phyloP scores from a whole-genome alignment of 2,888 invertebrate genomes.

The Amiota mariae region DNA sequence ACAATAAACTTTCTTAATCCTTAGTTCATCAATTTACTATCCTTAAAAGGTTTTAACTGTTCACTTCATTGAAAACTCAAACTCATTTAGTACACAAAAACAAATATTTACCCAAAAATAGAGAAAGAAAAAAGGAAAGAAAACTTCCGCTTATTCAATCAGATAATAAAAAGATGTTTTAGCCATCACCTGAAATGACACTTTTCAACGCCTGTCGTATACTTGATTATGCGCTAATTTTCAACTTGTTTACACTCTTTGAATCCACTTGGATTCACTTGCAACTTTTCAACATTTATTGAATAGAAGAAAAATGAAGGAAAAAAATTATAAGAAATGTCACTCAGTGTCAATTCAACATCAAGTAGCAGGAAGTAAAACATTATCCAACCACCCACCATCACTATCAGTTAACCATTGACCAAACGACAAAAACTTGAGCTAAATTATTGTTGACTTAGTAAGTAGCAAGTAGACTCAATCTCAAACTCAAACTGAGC shows the following conservation, averaged over 20 bases:
- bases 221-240: conserved; percentile 64
- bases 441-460: conserved; percentile 43
- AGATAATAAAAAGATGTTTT: not conserved
- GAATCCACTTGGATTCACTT: conserved; percentile 8
- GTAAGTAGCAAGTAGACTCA: conserved; percentile 23
- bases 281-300: conserved; percentile 4
- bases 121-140: not conserved
- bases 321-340: conserved; percentile 23
- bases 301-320: not conserved
- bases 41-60: too few species aligned
- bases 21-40: too few species aligned
- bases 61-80: too few species aligned
- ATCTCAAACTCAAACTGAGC: not conserved
- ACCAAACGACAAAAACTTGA: not conserved
- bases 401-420: not conserved
- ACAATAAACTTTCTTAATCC: too few species aligned
- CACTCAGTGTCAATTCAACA: conserved; percentile 41
- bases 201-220: not conserved
- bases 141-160: conserved; percentile 34
- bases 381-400: not conserved
- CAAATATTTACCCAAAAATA: too few species aligned
- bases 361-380: not conserved
- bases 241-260: conserved; percentile 62
- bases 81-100: too few species aligned
- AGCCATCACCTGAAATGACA: not conserved